A percentile compares a stretch with the other conserved stretches of the same genome.
phyloP scores from a whole-genome alignment of 1,140 invertebrate genomes.

The Antheraea mylitta region DNA sequence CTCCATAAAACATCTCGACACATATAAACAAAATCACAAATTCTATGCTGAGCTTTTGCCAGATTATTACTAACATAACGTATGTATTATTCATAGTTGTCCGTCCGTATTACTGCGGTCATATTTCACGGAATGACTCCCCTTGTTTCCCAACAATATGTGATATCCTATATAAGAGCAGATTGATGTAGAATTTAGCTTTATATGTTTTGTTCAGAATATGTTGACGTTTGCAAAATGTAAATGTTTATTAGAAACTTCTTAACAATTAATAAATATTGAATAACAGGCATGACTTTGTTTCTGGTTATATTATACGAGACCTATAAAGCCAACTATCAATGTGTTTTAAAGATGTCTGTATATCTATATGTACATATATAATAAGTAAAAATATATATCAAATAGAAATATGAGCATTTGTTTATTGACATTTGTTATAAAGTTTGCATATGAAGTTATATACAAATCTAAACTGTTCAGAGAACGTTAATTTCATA shows the following conservation, averaged over 20 bases:
- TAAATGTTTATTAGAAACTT: neutral
- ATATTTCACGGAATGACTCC: conserved; percentile 39
- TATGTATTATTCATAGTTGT: conserved; percentile 65
- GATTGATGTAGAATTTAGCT: neutral
- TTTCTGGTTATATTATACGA: too few relatives aligned
- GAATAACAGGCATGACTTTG: too few relatives aligned
- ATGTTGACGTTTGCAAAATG: neutral
- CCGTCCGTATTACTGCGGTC: conserved; percentile 31
- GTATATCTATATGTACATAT: too few relatives aligned
- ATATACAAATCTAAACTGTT: too few relatives aligned
- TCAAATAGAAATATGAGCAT: too few relatives aligned
- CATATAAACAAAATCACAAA: conserved; percentile 44
- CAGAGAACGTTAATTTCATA: too few relatives aligned
- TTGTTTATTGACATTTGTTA: too few relatives aligned
- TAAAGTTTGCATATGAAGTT: too few relatives aligned
- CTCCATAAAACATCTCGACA: neutral
- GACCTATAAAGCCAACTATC: too few relatives aligned
- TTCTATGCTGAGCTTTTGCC: conserved; percentile 38
- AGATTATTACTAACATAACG: conserved; percentile 53
- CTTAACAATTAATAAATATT: too few relatives aligned
- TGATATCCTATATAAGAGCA: neutral
- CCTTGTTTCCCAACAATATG: conserved; percentile 17
- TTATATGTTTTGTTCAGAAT: neutral
- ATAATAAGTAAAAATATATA: too few relatives aligned
- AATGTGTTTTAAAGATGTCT: too few relatives aligned